Evolutionary conservation across 2,888 invertebrate species (phyloP).

Genomic region (Meteorus colon): DNA sequence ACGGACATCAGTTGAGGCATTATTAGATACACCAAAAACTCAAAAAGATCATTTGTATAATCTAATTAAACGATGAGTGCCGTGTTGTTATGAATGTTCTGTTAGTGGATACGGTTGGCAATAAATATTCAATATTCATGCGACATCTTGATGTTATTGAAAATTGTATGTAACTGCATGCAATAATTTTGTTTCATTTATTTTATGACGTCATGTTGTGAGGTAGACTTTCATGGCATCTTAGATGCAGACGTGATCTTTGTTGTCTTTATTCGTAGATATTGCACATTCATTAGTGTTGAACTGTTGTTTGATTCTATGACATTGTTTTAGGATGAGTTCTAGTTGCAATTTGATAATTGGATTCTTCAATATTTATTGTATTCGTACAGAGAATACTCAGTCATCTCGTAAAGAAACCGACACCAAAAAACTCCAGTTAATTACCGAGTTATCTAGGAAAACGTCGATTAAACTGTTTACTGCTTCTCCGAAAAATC

Average conservation of each 20-base stretch:
- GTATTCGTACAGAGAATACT: not conserved
- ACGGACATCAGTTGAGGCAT: constrained; percentile 54
- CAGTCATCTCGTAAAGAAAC: too few species aligned
- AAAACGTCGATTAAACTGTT: not conserved
- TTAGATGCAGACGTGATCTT: constrained; percentile 19
- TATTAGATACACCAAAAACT: not conserved
- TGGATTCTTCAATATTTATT: not conserved
- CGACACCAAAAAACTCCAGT: not conserved
- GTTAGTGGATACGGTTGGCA: not conserved
- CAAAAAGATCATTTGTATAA: not conserved
- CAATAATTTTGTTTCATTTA: not conserved
- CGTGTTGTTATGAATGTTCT: not conserved
- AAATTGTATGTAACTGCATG: not conserved
- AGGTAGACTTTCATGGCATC: constrained; percentile 55
- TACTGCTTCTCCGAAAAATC: not conserved
- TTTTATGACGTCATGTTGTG: constrained; percentile 61
- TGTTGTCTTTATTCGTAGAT: constrained; percentile 13
- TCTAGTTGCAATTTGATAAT: not conserved
- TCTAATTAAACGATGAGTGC: not conserved
- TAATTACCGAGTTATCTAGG: not conserved
- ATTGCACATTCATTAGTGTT: not conserved
- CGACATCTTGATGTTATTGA: not conserved
- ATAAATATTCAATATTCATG: not conserved
- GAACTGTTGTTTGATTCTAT: not conserved
- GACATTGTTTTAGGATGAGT: not conserved